Percentiles rank a stretch among this genome's conserved stretches.
phyloP scores from a whole-genome alignment of 2,888 invertebrate genomes.

The Tryphoninae sp. region DNA sequence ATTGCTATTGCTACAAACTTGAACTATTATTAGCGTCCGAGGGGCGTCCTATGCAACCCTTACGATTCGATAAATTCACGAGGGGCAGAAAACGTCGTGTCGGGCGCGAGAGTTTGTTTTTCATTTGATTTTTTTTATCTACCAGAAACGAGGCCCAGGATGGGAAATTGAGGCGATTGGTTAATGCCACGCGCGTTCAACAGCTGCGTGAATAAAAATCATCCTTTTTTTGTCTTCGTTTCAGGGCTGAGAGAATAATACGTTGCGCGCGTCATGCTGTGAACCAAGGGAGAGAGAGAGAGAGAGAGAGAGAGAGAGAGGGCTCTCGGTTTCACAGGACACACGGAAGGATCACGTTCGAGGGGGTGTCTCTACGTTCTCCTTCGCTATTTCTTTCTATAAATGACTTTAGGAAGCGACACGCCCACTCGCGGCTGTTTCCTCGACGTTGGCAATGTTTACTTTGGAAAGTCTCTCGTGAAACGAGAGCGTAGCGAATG shows the following conservation, averaged over 20 bases:
- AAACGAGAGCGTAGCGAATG: constrained; percentile 16
- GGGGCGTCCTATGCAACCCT: constrained; percentile 17
- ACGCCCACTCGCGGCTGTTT: constrained; percentile 78
- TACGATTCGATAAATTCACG: constrained; percentile 30
- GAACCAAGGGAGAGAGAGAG: constrained; percentile 13
- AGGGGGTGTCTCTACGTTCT: constrained; percentile 54
- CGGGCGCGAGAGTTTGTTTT: constrained; percentile 38
- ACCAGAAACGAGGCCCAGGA: constrained; percentile 23
- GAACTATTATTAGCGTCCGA: constrained; percentile 50
- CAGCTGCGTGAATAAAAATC: constrained; percentile 61
- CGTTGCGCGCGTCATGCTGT: constrained; percentile 12
- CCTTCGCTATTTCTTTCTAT: constrained; percentile 69
- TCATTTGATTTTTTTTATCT: constrained; percentile 36
- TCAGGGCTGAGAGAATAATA: constrained; percentile 23
- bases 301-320: constrained; percentile 29
- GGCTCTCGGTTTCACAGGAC: constrained; percentile 53
- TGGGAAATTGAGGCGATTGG: constrained; percentile 46
- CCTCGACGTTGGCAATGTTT: constrained; percentile 43
- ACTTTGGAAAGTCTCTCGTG: constrained; percentile 29
- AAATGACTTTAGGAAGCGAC: constrained; percentile 80
- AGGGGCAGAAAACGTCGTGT: background rate
- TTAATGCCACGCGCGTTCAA: constrained; percentile 55
- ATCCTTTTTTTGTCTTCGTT: constrained; percentile 6
- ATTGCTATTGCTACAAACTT: constrained; percentile 42
- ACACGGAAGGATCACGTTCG: constrained; percentile 78